phyloP scores from a whole-genome alignment of 2,888 invertebrate genomes.

The Tetrapedia diversipes region DNA sequence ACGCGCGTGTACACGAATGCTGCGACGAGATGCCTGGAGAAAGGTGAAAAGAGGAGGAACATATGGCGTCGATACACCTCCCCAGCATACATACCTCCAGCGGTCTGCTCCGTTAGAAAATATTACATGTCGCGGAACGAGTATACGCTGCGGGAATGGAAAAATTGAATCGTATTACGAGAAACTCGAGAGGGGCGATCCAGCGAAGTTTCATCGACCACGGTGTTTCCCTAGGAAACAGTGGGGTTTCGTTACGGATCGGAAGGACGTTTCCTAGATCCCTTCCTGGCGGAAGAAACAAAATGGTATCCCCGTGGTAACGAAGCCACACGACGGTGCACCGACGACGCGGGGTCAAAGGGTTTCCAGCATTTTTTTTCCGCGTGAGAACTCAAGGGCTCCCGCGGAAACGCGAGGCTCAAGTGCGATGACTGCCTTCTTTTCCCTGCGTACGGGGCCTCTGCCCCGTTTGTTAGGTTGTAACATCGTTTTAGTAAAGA shows the following conservation, averaged over 20 bases:
- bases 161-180: not conserved
- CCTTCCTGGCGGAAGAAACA: conserved; percentile 40
- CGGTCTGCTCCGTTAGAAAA: conserved; percentile 29
- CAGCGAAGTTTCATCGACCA: conserved; percentile 7
- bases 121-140: too few species aligned
- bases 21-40: conserved; percentile 41
- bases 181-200: not conserved
- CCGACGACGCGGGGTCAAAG: conserved; percentile 39
- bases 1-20: not conserved
- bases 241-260: conserved; percentile 40
- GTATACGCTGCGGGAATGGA: too few species aligned
- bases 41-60: conserved; percentile 46
- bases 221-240: conserved; percentile 5
- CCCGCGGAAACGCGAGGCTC: conserved; percentile 37
- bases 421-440: not conserved
- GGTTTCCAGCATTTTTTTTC: conserved; percentile 49
- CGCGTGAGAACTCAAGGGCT: conserved; percentile 50
- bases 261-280: conserved; percentile 54
- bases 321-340: conserved; percentile 59
- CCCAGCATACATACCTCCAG: too few species aligned
- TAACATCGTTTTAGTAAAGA: too few species aligned
- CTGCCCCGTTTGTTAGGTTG: too few species aligned
- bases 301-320: conserved; percentile 63
- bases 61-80: conserved; percentile 7
- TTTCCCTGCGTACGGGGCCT: conserved; percentile 6